A percentile compares a stretch with the other conserved stretches of the same genome.
These are phyloP conservation scores for Indri indri DNA, from an alignment of 2,113 vertebrate species.

Conservation along the genomic window DNA sequence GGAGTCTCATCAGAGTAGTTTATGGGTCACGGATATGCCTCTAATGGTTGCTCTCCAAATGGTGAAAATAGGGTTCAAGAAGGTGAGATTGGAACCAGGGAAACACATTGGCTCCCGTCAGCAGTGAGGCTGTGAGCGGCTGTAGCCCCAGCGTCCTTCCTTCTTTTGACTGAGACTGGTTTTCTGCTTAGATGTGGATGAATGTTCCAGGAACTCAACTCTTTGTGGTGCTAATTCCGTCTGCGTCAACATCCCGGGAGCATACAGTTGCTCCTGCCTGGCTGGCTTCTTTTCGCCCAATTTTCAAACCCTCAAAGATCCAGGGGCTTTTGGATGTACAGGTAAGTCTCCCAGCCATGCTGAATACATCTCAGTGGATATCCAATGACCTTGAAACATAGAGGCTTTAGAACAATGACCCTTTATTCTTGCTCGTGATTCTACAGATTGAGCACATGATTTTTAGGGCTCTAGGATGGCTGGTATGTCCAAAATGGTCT, in stretches of 20 bases:
- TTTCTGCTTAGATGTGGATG: conserved; percentile 56
- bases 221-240: background rate
- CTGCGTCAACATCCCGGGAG: conserved; percentile 32
- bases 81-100: background rate
- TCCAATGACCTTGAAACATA: background rate
- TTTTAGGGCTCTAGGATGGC: background rate
- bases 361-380: background rate
- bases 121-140: background rate
- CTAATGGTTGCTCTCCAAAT: background rate
- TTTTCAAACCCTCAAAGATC: background rate
- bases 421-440: background rate
- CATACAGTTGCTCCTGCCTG: conserved; percentile 38
- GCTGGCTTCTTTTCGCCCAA: background rate
- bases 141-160: background rate
- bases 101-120: background rate
- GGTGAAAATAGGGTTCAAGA: background rate
- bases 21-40: background rate
- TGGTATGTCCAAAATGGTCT: background rate
- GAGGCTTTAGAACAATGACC: background rate
- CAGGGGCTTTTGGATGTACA: background rate
- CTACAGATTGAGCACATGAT: background rate
- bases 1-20: background rate
- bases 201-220: conserved; percentile 17
- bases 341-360: background rate
- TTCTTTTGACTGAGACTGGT: background rate